Percentiles rank a stretch among this genome's conserved stretches.
These are phyloP conservation scores for Diarsia rubi DNA, from an alignment of 2,888 invertebrate genomes.

Conservation along the genomic window DNA sequence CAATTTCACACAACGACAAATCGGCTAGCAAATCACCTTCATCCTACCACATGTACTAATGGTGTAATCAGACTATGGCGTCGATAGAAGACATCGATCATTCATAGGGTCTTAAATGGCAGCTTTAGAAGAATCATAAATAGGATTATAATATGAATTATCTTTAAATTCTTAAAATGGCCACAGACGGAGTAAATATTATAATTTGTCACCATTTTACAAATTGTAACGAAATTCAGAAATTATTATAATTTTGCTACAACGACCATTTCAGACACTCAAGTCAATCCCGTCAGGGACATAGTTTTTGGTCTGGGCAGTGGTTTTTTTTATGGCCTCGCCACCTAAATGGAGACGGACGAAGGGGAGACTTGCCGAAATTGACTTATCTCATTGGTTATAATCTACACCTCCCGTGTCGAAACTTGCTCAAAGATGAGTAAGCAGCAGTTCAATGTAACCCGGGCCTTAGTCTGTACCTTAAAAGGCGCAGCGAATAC, in stretches of 20 bases:
- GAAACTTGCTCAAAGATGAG: background rate
- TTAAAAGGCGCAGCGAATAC: conserved; percentile 16
- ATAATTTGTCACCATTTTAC: no score
- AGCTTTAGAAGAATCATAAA: no score
- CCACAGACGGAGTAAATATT: no score
- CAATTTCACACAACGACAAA: conserved; percentile 20
- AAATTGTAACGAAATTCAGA: no score
- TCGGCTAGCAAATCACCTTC: conserved; percentile 14
- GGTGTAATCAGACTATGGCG: conserved; percentile 8
- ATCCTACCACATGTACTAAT: conserved; percentile 24
- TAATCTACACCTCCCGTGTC: background rate
- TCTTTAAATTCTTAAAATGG: no score
- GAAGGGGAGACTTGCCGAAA: background rate
- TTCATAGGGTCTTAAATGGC: no score
- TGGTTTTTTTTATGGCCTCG: background rate
- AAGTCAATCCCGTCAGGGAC: no score
- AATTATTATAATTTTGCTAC: no score
- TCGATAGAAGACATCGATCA: background rate
- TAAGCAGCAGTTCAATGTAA: background rate
- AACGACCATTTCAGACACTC: no score
- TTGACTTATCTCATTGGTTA: background rate
- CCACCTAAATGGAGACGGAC: background rate
- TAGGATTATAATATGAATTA: no score
- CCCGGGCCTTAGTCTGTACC: background rate
- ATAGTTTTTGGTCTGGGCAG: no score